Base-by-base conservation (phyloP, 2,888 invertebrate species). In the Lasioglossum oenotherae region DNA sequence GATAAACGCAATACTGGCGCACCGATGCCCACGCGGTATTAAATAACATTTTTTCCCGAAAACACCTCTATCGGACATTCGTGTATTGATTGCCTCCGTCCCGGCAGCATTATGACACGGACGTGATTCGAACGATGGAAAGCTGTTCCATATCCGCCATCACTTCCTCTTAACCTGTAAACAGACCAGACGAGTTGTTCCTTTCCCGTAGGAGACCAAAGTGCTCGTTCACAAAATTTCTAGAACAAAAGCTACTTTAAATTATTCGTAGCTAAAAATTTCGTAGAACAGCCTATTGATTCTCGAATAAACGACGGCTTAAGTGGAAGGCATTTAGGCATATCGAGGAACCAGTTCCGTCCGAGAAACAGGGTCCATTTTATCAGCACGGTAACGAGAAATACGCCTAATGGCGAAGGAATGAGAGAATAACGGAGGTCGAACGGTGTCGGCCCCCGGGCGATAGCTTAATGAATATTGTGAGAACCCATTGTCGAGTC, bases 1-100 rank as follows among this genome's bases (percentile, higher is more conserved):
- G 76, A 84, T 79, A 84, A 77, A 85, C 57, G 85, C 80, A 71
- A 72, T 44, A 49, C 60, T 31, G 46, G 69, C 44, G 23, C 80
- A 46, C 73, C 49, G 31, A 38, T 84, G 80, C 85, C 85, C 85
- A 85, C 85, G 85, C 85, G 85, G 77, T 74, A 84, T 84, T 85
- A 80, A 85, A 85, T 74, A 74, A 84, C 73, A 44, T 80, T 85
- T 80, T 84, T 83, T 71, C 49, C 69, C 41, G 31, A 35, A 23
- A 67, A 71, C 23, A n/a, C 38, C 38, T 38, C 53, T 71, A 57
- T 73, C 79, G 60, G n/a, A 27, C 84, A 77, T 74, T 46, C 46
- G 57, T 10, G 74, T 73, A 74, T 80, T 27, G 76, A 85, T 80
- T 35, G 60, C 49, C 77, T 74, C 60, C 73, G 31, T 57, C 2